Base-by-base conservation (phyloP, 2,113 vertebrate species). In the Reinhardtius hippoglossoides region DNA sequence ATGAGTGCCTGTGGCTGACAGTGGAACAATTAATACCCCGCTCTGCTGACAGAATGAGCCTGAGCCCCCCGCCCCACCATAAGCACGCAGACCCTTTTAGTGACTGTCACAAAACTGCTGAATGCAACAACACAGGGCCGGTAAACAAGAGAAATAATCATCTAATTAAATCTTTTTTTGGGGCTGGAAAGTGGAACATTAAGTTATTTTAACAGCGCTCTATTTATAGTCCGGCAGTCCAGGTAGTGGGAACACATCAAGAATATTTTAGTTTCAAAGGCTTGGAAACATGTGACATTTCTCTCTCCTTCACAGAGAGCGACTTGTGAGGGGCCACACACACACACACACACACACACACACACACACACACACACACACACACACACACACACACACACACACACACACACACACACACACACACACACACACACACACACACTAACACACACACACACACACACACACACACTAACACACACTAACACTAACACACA, bases 1-100 rank as follows among this genome's bases (percentile, higher is more conserved):
- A 69, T 31, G 62, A 62, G n/a, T 74, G 70, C 66, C 69, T 57
- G 31, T 56, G 76, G 56, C 46, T 68, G 86, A 82, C 79, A 64
- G 56, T 23, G 60, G 78, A 85, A 84, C 84, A 78, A 91, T 88
- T 88, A 85, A 82, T 81, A 66, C 64, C 20, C 26, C 26, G 50
- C 75, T 71, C 66, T 23, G 57, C 52, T 74, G 76, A 76, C 66
- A 67, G 66, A 80, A 58, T 55, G 52, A 80, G 42, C 60, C 71
- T n/a, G 37, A 67, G 24, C 65, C 26, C 4, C 4, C 1, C 20
- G 7, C 27, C 2, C 3, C 40, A 23, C 50, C 31, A 26, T 37
- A 12, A 23, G 21, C 55, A 40, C 7, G 26, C 48, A 71, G 40
- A 15, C 20, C 42, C 31, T 16, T n/a, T 46, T 31, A 42, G 23